A percentile compares a stretch with the other conserved stretches of the same genome.
Evolutionary conservation across 2,797 vertebrate species (phyloP).

Genomic region (Nasua narica): DNA sequence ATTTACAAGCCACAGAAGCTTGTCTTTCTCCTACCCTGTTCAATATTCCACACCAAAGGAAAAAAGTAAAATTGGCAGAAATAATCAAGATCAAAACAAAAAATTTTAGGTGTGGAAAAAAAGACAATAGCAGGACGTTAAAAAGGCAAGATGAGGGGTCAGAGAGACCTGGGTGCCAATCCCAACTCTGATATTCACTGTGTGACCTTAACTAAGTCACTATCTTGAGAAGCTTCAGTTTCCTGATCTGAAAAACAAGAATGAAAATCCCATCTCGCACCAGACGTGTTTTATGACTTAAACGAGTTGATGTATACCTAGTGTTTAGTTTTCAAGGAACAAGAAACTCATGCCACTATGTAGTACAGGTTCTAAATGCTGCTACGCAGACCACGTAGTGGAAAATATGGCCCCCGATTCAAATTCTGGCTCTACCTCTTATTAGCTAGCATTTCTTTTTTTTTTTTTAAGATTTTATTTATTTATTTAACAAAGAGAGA

Average conservation of each 20-base stretch:
- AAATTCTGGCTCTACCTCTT: not conserved
- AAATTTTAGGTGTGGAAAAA: not conserved
- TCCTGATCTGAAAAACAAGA: not conserved
- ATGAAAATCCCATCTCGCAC: not conserved
- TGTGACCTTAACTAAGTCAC: not conserved
- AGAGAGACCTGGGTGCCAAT: not conserved
- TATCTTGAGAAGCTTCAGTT: not conserved
- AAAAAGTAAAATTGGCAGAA: not conserved
- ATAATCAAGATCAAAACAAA: not conserved
- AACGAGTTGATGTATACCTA: not conserved
- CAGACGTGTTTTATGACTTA: not conserved
- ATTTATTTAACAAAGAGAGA: too few species aligned
- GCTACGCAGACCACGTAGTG: not conserved
- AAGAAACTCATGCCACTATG: not conserved
- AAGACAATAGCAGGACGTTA: not conserved
- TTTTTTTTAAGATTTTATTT: too few species aligned
- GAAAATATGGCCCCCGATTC: not conserved
- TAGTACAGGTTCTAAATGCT: not conserved
- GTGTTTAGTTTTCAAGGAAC: not conserved
- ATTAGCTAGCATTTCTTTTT: not conserved
- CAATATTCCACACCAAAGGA: not conserved
- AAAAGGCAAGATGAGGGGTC: not conserved
- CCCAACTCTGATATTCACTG: not conserved
- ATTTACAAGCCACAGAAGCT: not conserved
- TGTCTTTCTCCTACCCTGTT: not conserved